These are phyloP conservation scores for Gasterosteus aculeatus DNA, from an alignment of 2,113 vertebrate species.

Conservation along the genomic window DNA sequence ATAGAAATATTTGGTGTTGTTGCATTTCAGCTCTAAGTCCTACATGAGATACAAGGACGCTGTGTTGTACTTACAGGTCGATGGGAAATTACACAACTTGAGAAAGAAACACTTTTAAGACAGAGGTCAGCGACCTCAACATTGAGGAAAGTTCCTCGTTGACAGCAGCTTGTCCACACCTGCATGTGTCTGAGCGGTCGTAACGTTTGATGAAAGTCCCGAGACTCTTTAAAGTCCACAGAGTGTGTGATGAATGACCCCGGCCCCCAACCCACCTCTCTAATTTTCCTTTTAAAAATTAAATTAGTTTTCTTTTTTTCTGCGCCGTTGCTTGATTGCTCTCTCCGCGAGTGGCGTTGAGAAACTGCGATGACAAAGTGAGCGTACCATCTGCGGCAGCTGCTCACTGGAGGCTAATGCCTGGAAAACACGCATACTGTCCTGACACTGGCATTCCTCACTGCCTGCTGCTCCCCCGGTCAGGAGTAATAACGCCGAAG, in stretches of 20 bases:
- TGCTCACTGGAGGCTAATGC: conserved; percentile 72
- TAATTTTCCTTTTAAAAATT: conserved; percentile 61
- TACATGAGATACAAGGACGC: not conserved
- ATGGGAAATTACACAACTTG: conserved; percentile 12
- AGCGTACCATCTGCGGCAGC: conserved; percentile 76
- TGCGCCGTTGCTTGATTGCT: conserved; percentile 61
- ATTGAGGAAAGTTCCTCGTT: conserved; percentile 46
- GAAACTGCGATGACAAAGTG: conserved; percentile 74
- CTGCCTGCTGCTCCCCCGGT: conserved; percentile 55
- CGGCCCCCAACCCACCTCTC: conserved; percentile 53
- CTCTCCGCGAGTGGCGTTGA: conserved; percentile 43
- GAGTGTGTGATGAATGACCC: conserved; percentile 53
- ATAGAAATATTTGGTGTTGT: not conserved
- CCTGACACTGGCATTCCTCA: conserved; percentile 73
- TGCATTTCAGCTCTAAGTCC: not conserved
- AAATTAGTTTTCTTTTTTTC: conserved; percentile 51
- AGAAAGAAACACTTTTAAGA: conserved; percentile 30
- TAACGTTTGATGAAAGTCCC: conserved; percentile 59
- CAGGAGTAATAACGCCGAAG: conserved; percentile 62
- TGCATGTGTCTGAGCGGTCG: conserved; percentile 39
- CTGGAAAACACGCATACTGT: conserved; percentile 65
- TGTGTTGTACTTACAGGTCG: conserved; percentile 22
- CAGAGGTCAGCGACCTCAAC: conserved; percentile 49
- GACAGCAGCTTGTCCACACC: conserved; percentile 51
- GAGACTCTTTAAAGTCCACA: conserved; percentile 60